Evolutionary conservation across 2,888 invertebrate species (phyloP).

Genomic region (Empis stercorea): DNA sequence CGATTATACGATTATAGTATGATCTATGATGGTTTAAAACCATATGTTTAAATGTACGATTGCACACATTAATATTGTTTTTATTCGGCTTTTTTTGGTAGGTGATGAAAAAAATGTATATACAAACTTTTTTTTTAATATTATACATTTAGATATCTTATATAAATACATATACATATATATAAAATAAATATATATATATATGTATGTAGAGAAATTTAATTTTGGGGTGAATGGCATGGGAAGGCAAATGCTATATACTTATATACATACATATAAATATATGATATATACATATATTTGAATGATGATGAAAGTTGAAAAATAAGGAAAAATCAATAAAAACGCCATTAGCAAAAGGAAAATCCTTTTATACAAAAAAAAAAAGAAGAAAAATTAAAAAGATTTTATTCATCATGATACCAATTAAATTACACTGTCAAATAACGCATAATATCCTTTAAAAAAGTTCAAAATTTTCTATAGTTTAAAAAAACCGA

Average conservation of each 20-base stretch:
- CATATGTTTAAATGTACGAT: no score
- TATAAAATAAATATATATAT: neutral
- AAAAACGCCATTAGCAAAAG: slow-evolving; percentile 21
- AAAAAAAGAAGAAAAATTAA: neutral
- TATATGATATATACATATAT: neutral
- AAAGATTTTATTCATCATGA: neutral
- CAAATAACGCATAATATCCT: neutral
- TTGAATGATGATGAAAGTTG: slow-evolving; percentile 6
- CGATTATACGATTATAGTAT: no score
- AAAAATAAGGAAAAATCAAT: slow-evolving; percentile 20
- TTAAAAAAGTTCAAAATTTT: neutral
- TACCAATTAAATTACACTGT: neutral
- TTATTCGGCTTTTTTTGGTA: no score
- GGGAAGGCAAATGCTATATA: neutral
- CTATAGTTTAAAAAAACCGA: neutral
- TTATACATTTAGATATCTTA: slow-evolving; percentile 10
- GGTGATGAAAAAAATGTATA: no score
- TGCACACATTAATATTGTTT: no score
- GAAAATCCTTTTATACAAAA: neutral
- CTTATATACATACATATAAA: no score
- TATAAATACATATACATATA: slow-evolving; percentile 4
- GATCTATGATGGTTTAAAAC: no score
- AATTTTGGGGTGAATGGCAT: slow-evolving; percentile 16
- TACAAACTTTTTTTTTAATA: no score
- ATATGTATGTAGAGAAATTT: neutral